Percentiles rank a stretch among this genome's conserved stretches.
Conservation (phyloP, 2,113 vertebrate species). For the Campylorhamphus procurvoides region DNA sequence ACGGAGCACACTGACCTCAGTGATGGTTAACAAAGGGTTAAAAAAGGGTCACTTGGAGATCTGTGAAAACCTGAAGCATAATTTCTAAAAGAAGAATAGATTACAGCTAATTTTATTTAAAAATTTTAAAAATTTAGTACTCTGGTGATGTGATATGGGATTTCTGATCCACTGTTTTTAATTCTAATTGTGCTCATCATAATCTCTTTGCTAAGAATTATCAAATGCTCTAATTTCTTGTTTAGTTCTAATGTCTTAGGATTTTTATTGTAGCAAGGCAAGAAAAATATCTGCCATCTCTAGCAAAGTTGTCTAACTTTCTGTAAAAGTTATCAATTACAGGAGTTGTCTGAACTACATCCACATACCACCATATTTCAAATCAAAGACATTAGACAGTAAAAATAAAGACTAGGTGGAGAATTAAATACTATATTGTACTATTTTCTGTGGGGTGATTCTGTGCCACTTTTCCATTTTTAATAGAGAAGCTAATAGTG, state of each 20-base stretch:
- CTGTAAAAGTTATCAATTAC: neutral
- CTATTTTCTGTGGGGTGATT: neutral
- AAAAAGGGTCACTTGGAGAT: neutral
- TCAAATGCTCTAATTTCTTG: neutral
- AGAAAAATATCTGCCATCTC: neutral
- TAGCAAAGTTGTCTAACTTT: neutral
- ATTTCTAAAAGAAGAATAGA: neutral
- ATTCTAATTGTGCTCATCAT: neutral
- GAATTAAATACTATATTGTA: neutral
- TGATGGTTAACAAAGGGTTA: neutral
- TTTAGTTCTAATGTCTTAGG: neutral
- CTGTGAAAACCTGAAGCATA: neutral
- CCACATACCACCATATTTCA: neutral
- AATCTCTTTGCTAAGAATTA: neutral
- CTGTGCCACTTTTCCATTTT: neutral
- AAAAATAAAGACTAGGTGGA: neutral
- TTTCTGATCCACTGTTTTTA: neutral
- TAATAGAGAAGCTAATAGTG: neutral
- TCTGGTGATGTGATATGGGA: neutral
- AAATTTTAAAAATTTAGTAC: neutral
- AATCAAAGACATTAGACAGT: neutral
- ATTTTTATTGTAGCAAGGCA: neutral
- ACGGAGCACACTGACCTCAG: neutral
- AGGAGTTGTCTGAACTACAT: neutral
- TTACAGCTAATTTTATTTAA: neutral